A percentile compares a stretch with the other conserved stretches of the same genome.
Evolutionary conservation across 2,888 invertebrate genomes (phyloP).

Genomic region (Lepidonotus clava): DNA sequence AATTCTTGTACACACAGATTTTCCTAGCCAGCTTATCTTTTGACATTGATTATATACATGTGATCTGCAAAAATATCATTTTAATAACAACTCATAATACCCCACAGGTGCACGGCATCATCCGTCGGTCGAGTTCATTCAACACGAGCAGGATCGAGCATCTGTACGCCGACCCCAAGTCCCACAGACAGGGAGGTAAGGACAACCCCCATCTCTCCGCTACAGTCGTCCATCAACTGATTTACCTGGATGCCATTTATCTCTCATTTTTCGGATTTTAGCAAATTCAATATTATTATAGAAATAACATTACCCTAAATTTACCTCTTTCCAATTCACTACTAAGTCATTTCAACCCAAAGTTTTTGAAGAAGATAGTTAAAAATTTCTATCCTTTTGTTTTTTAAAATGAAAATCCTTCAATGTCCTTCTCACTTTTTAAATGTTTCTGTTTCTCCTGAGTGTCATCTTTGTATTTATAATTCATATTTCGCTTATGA

Average conservation of each 20-base stretch:
- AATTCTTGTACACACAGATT: too few relatives aligned
- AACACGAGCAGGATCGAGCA: constrained; percentile 98
- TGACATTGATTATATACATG: background rate
- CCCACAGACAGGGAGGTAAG: constrained; percentile 86
- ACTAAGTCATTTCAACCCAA: too few relatives aligned
- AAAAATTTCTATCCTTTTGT: too few relatives aligned
- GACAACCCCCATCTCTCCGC: too few relatives aligned
- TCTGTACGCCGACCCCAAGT: constrained; percentile 93
- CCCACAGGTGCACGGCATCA: constrained; percentile 92
- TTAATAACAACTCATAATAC: too few relatives aligned
- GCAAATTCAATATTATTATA: background rate
- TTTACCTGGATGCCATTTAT: background rate
- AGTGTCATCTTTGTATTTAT: too few relatives aligned
- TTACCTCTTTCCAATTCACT: too few relatives aligned
- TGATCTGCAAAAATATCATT: background rate
- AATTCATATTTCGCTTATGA: too few relatives aligned
- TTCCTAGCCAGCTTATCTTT: too few relatives aligned
- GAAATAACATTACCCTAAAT: too few relatives aligned
- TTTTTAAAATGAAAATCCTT: background rate
- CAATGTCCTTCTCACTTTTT: background rate
- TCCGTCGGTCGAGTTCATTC: constrained; percentile 95
- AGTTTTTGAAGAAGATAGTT: too few relatives aligned
- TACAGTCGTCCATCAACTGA: too few relatives aligned
- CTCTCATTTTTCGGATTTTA: background rate
- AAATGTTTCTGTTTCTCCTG: background rate